Evolutionary conservation across 2,888 invertebrate genomes (phyloP).

Genomic region (Peribatodes rhomboidaria): DNA sequence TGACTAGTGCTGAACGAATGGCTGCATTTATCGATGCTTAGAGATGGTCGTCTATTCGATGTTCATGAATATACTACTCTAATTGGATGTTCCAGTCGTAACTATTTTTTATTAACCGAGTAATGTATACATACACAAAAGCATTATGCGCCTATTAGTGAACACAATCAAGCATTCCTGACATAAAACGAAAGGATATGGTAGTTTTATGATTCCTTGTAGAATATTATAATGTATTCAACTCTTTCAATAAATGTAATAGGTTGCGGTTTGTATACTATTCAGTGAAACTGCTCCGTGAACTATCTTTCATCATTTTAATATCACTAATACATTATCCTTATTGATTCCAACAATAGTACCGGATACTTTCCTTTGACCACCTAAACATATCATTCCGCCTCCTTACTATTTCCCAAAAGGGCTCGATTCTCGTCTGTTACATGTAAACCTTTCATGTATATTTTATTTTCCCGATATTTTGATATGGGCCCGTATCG

Average conservation of each 20-base stretch:
- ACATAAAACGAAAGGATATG: background rate
- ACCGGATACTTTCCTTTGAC: constrained; percentile 69
- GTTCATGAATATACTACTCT: constrained; percentile 8
- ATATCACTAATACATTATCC: constrained; percentile 82
- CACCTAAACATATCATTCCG: constrained; percentile 74
- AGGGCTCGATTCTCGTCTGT: constrained; percentile 69
- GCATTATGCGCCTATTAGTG: background rate
- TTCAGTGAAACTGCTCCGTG: constrained; percentile 53
- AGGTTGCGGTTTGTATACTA: constrained; percentile 18
- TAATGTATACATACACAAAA: constrained; percentile 1
- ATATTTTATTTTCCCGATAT: constrained; percentile 79
- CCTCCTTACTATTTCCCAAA: constrained; percentile 68
- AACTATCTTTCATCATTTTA: constrained; percentile 69
- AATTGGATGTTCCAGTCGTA: constrained; percentile 6
- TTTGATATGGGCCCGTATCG: constrained; percentile 77
- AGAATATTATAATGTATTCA: constrained; percentile 23
- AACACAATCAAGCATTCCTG: background rate
- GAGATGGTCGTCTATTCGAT: constrained; percentile 45
- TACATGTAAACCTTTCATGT: constrained; percentile 82
- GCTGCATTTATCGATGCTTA: constrained; percentile 57
- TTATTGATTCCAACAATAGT: constrained; percentile 76
- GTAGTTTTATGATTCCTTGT: constrained; percentile 5
- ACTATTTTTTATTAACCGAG: background rate
- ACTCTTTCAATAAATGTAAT: constrained; percentile 9
- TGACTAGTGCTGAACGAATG: constrained; percentile 55